Percentiles rank a stretch among this genome's conserved stretches.
These are phyloP conservation scores for Antheraea yamamai DNA, from an alignment of 2,888 invertebrate genomes.

Conservation along the genomic window DNA sequence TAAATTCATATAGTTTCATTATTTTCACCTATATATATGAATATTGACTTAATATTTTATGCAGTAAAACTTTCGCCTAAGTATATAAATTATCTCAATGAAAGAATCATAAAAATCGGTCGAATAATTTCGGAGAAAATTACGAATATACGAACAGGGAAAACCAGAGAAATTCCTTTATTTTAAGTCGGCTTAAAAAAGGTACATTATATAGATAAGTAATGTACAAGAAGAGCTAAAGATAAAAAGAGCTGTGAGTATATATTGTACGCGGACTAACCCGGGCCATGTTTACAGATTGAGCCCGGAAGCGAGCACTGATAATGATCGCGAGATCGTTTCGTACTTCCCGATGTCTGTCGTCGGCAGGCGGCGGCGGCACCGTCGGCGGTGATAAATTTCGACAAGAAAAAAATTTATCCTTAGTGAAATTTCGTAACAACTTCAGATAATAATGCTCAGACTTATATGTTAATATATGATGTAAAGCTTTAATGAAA, in stretches of 20 bases:
- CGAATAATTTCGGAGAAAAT: too few species aligned
- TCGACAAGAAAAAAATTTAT: constrained; percentile 6
- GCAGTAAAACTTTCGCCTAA: too few species aligned
- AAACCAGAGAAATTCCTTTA: neutral
- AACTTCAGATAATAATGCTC: neutral
- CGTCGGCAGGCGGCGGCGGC: constrained; percentile 30
- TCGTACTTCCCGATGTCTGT: constrained; percentile 32
- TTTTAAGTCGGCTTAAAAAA: neutral
- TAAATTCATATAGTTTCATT: too few species aligned
- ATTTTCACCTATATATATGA: too few species aligned
- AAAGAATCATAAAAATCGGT: too few species aligned
- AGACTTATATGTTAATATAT: neutral
- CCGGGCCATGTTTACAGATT: constrained; percentile 34
- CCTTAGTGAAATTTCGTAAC: constrained; percentile 5
- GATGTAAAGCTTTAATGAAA: neutral
- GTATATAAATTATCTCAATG: too few species aligned
- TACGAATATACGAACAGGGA: too few species aligned
- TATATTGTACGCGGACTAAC: constrained; percentile 5
- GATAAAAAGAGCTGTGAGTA: neutral
- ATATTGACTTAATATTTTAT: too few species aligned
- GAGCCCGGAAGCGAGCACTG: constrained; percentile 40
- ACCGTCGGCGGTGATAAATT: constrained; percentile 16
- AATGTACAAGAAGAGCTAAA: neutral
- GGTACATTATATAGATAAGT: neutral
- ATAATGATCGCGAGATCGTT: constrained; percentile 51